These are phyloP conservation scores for Brachypterus glaber DNA, from an alignment of 2,888 invertebrate genomes.

Conservation along the genomic window DNA sequence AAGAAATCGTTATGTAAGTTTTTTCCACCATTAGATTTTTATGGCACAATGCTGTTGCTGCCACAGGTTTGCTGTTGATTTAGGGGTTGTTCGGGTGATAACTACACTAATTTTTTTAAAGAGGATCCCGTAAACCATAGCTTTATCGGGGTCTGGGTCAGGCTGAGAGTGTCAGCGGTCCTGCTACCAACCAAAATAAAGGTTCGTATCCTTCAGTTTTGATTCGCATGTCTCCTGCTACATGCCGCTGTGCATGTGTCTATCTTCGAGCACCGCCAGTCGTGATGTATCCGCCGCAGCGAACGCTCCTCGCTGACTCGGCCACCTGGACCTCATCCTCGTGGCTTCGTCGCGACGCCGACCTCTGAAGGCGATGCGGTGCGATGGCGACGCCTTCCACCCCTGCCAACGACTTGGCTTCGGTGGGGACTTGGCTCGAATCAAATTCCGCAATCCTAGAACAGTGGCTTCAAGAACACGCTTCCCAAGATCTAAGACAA, in stretches of 20 bases:
- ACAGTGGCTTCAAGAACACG: conserved; percentile 68
- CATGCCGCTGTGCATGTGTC: not conserved
- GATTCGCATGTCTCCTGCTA: too few species aligned
- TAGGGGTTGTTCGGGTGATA: too few species aligned
- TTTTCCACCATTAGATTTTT: too few species aligned
- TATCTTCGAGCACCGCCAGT: conserved; percentile 11
- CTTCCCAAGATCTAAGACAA: conserved; percentile 46
- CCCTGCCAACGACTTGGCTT: conserved; percentile 36
- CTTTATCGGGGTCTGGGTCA: too few species aligned
- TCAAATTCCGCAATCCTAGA: conserved; percentile 61
- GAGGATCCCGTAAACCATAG: too few species aligned
- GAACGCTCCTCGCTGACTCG: conserved; percentile 14
- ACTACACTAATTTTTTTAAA: too few species aligned
- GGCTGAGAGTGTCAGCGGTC: too few species aligned
- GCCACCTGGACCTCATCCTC: conserved; percentile 30
- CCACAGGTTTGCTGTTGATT: too few species aligned
- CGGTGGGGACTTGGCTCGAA: conserved; percentile 43
- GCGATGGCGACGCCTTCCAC: conserved; percentile 37
- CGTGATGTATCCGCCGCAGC: too few species aligned
- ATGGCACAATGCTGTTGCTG: too few species aligned
- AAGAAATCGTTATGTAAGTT: too few species aligned
- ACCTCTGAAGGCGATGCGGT: conserved; percentile 32
- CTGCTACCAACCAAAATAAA: conserved; percentile 9
- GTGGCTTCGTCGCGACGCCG: conserved; percentile 31
- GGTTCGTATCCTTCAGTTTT: not conserved